Percentiles rank a stretch among this genome's conserved stretches.
Evolutionary conservation across 2,797 vertebrate genomes (phyloP).

Genomic region (Remorina albescens): DNA sequence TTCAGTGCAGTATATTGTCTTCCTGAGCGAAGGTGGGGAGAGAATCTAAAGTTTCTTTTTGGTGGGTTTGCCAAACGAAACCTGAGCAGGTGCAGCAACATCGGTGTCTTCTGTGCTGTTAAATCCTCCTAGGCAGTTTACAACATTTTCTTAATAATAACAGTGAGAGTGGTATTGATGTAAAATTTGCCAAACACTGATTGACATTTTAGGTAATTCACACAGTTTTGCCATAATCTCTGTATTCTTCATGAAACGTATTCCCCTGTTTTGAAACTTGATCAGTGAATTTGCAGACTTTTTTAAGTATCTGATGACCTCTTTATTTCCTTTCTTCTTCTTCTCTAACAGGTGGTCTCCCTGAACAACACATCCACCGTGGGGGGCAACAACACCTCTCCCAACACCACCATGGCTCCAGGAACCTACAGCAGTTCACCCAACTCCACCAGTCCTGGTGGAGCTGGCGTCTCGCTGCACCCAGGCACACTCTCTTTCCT

Average conservation of each 20-base stretch:
- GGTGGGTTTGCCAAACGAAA: slow-evolving; percentile 64
- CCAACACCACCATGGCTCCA: slow-evolving; percentile 61
- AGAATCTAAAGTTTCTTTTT: slow-evolving; percentile 78
- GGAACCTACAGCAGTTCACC: slow-evolving; percentile 47
- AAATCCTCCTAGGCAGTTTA: neutral
- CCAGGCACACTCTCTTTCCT: slow-evolving; percentile 80
- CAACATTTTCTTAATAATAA: neutral
- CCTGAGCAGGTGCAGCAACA: slow-evolving; percentile 50
- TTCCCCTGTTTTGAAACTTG: neutral
- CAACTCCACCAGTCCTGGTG: slow-evolving; percentile 77
- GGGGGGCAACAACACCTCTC: slow-evolving; percentile 64
- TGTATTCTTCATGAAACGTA: neutral
- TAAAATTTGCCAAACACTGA: neutral
- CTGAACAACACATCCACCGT: slow-evolving; percentile 49
- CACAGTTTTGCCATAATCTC: neutral
- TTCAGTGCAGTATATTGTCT: slow-evolving; percentile 68
- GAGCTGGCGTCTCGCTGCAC: slow-evolving; percentile 81
- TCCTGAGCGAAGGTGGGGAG: slow-evolving; percentile 50
- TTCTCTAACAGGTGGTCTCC: slow-evolving; percentile 70
- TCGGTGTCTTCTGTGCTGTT: slow-evolving; percentile 13
- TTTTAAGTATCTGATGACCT: neutral
- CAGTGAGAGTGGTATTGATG: neutral
- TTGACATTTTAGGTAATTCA: neutral
- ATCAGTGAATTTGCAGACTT: neutral
- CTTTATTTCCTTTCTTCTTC: neutral